Evolutionary conservation across 1,140 invertebrate species (phyloP).

Genomic region (Pogonomyrmex californicus): DNA sequence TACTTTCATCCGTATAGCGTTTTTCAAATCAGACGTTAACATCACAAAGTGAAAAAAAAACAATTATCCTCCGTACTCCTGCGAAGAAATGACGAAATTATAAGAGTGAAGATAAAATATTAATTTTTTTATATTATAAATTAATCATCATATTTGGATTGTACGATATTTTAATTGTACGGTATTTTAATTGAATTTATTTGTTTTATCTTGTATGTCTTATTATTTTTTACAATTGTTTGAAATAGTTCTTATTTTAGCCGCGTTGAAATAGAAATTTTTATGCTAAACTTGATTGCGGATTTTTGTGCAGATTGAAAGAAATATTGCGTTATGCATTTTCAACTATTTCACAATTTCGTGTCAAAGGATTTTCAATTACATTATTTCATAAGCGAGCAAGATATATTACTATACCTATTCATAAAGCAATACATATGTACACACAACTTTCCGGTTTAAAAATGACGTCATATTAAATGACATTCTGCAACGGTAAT

Average conservation of each 20-base stretch:
- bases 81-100: background rate
- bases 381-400: background rate
- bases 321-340: background rate
- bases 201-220: background rate
- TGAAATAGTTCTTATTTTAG: background rate
- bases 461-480: background rate
- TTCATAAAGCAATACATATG: background rate
- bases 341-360: background rate
- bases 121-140: background rate
- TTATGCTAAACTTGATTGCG: background rate
- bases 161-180: background rate
- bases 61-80: too few species aligned
- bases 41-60: background rate
- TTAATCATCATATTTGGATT: background rate
- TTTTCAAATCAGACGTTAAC: slow-evolving; percentile 37
- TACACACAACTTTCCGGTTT: background rate
- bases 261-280: background rate
- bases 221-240: background rate
- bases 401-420: background rate
- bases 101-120: background rate
- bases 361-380: background rate
- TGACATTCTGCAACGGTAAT: background rate
- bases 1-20: slow-evolving; percentile 1
- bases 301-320: background rate
- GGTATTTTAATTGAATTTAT: too few species aligned